Evolutionary conservation across 2,113 vertebrate genomes (phyloP).

Genomic region (Erpornis zantholeuca): DNA sequence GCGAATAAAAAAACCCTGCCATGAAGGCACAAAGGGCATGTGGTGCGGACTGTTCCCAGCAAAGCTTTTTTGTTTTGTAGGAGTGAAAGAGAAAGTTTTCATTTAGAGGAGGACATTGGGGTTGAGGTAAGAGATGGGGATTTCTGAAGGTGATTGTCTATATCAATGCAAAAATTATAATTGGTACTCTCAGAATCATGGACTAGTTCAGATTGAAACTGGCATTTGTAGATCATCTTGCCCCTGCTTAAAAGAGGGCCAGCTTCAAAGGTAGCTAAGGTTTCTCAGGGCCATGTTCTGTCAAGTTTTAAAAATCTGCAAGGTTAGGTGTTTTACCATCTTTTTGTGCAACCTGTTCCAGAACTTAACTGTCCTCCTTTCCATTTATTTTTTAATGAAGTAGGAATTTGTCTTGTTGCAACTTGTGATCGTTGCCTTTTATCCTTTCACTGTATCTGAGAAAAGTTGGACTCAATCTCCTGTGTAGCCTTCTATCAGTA

Average conservation of each 20-base stretch:
- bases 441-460: neutral
- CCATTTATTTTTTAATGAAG: neutral
- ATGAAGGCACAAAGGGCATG: neutral
- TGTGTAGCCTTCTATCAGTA: neutral
- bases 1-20: neutral
- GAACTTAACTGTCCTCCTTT: neutral
- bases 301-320: neutral
- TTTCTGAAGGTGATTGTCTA: neutral
- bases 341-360: neutral
- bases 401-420: neutral
- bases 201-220: neutral
- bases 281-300: slow-evolving; percentile 18
- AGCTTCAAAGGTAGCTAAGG: neutral
- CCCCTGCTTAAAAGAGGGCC: neutral
- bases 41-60: neutral
- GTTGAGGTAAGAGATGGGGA: neutral
- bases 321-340: neutral
- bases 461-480: neutral
- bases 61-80: neutral
- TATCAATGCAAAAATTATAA: neutral
- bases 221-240: slow-evolving; percentile 8
- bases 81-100: neutral
- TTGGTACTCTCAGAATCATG: neutral
- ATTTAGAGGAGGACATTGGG: neutral
- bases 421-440: neutral